A percentile compares a stretch with the other conserved stretches of the same genome.
Conservation (phyloP, 2,888 invertebrate genomes). For the Gnatocerus cornutus region DNA sequence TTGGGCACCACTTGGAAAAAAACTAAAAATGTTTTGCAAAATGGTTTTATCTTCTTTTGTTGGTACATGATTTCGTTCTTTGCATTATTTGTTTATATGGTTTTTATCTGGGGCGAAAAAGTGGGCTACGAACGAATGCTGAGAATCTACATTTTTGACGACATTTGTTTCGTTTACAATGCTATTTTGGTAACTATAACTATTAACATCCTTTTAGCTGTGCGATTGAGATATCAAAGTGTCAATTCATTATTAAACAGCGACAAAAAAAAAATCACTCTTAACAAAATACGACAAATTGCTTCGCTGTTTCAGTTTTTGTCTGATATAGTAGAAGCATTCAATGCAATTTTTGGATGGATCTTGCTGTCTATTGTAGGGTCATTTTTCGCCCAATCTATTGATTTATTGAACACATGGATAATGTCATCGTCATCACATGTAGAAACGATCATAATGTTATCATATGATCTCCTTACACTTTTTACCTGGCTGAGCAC, state of each 20-base stretch:
- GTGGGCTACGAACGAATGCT: background rate
- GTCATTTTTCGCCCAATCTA: background rate
- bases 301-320: background rate
- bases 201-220: background rate
- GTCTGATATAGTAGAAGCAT: background rate
- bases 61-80: background rate
- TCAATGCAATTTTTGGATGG: slow-evolving; percentile 19
- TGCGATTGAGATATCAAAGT: background rate
- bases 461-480: background rate
- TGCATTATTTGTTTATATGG: background rate
- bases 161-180: background rate
- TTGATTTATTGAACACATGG: too few relatives aligned
- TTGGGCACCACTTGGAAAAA: background rate
- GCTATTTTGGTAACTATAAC: background rate
- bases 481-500: background rate
- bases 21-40: background rate
- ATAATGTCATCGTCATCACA: too few relatives aligned
- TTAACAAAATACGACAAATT: background rate
- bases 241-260: background rate
- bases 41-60: background rate
- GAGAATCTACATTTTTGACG: background rate
- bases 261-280: background rate
- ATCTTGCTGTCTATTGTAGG: slow-evolving; percentile 3
- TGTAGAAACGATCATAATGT: too few relatives aligned
- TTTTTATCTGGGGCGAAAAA: background rate